phyloP scores from a whole-genome alignment of 2,113 vertebrate species.

The Anser cygnoides region DNA sequence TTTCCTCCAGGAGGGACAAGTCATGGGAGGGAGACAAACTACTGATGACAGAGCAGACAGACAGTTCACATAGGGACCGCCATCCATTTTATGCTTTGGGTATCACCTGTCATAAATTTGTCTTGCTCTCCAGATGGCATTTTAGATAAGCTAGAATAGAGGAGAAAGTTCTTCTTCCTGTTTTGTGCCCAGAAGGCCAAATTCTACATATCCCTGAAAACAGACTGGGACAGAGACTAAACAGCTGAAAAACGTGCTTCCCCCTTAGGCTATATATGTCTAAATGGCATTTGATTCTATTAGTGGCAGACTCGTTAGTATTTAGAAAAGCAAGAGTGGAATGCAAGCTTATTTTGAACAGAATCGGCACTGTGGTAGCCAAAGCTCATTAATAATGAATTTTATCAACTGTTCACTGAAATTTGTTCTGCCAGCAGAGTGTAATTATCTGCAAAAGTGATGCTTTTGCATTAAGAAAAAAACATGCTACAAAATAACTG shows the following conservation, averaged over 20 bases:
- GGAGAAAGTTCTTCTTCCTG: not conserved
- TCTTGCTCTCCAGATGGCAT: not conserved
- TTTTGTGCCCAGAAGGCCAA: not conserved
- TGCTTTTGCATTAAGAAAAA: not conserved
- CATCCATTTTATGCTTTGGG: not conserved
- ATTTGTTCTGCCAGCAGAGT: not conserved
- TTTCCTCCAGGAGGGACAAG: not conserved
- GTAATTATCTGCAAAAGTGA: not conserved
- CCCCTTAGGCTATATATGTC: not conserved
- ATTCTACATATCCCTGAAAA: not conserved
- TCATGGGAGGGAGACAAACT: not conserved
- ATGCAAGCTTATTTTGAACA: constrained; percentile 13
- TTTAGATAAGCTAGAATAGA: not conserved
- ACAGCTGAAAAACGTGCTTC: constrained; percentile 3
- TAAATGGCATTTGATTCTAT: not conserved
- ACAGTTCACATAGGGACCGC: not conserved
- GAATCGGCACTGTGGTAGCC: constrained; percentile 12
- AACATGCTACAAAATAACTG: not conserved
- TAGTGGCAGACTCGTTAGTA: not conserved
- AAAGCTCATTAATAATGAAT: constrained; percentile 59
- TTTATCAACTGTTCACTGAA: constrained; percentile 9
- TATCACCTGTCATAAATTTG: not conserved
- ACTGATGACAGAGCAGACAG: not conserved
- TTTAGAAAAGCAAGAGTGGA: constrained; percentile 3
- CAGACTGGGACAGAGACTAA: not conserved